Conservation (phyloP, 2,797 vertebrate species). For the Gouania willdenowi region DNA sequence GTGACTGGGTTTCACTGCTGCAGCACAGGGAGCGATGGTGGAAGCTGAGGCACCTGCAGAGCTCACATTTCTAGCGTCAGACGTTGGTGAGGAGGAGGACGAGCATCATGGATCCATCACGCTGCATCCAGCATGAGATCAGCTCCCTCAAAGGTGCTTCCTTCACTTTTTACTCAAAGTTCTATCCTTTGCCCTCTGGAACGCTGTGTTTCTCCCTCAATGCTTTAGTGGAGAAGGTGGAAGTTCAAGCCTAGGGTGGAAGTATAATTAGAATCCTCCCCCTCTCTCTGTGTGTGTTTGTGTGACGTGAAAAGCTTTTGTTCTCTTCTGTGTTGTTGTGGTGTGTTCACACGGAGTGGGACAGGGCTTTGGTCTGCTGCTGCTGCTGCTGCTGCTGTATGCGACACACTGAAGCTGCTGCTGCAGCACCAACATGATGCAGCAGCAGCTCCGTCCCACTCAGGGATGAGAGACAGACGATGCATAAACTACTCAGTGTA, state of each 20-base stretch:
- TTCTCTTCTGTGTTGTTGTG: slow-evolving; percentile 24
- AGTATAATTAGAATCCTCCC: slow-evolving; percentile 12
- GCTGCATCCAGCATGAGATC: slow-evolving; percentile 90
- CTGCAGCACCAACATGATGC: slow-evolving; percentile 43
- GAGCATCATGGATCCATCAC: slow-evolving; percentile 72
- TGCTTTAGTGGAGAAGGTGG: slow-evolving; percentile 18
- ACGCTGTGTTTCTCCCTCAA: slow-evolving; percentile 50
- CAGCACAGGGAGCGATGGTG: slow-evolving; percentile 15
- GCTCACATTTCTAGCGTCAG: slow-evolving; percentile 11
- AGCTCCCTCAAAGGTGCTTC: slow-evolving; percentile 83
- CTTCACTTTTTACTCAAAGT: neutral
- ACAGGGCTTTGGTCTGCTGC: slow-evolving; percentile 16
- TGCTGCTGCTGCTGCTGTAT: slow-evolving; percentile 53
- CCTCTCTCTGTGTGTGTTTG: slow-evolving; percentile 12
- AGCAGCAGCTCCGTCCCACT: slow-evolving; percentile 33
- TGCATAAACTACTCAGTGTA: too few species aligned
- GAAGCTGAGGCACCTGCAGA: slow-evolving; percentile 30
- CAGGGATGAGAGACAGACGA: neutral
- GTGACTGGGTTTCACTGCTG: too few species aligned
- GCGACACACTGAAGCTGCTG: slow-evolving; percentile 46
- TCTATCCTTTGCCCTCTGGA: slow-evolving; percentile 5
- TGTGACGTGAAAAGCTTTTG: slow-evolving; percentile 42
- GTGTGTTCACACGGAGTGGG: slow-evolving; percentile 1
- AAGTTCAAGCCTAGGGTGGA: slow-evolving; percentile 27
- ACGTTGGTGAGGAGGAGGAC: neutral